Evolutionary conservation across 2,888 invertebrate species (phyloP).

Genomic region (Neoascia interrupta): DNA sequence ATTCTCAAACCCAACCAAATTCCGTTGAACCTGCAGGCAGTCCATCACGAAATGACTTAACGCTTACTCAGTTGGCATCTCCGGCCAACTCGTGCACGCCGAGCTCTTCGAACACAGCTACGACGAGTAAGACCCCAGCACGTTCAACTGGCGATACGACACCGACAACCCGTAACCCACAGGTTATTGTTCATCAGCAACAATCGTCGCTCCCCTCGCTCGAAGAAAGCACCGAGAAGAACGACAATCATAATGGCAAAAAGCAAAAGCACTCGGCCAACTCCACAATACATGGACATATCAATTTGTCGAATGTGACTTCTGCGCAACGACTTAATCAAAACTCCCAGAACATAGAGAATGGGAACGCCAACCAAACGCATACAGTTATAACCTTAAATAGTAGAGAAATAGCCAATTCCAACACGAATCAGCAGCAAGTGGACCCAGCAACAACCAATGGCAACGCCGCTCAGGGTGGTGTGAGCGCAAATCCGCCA

Average conservation of each 20-base stretch:
- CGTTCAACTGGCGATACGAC: constrained; percentile 40
- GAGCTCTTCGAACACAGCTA: constrained; percentile 36
- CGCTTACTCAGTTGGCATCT: constrained; percentile 30
- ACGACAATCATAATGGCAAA: constrained; percentile 60
- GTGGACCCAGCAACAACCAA: constrained; percentile 21
- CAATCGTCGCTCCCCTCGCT: constrained; percentile 9
- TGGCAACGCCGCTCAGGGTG: constrained; percentile 49
- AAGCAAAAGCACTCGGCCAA: constrained; percentile 58
- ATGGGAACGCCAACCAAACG: constrained; percentile 56
- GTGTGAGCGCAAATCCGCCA: constrained; percentile 26
- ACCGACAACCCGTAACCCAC: constrained; percentile 43
- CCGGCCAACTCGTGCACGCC: constrained; percentile 49
- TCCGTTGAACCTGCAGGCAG: constrained; percentile 68
- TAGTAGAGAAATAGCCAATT: constrained; percentile 32
- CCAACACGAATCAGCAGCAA: constrained; percentile 47
- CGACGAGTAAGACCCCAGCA: neutral
- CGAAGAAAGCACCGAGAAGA: constrained; percentile 45
- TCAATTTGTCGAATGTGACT: constrained; percentile 40
- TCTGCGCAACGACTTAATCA: constrained; percentile 45
- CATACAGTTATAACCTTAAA: constrained; percentile 17
- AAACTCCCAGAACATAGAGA: constrained; percentile 64
- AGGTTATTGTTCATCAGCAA: constrained; percentile 46
- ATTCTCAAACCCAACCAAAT: constrained; percentile 40
- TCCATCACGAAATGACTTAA: constrained; percentile 70
- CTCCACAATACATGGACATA: constrained; percentile 58